Evolutionary conservation across 2,888 invertebrate genomes (phyloP), one percentile per base, ranked within the genome.

Genomic region (Sarcophaga rosellei): DNA sequence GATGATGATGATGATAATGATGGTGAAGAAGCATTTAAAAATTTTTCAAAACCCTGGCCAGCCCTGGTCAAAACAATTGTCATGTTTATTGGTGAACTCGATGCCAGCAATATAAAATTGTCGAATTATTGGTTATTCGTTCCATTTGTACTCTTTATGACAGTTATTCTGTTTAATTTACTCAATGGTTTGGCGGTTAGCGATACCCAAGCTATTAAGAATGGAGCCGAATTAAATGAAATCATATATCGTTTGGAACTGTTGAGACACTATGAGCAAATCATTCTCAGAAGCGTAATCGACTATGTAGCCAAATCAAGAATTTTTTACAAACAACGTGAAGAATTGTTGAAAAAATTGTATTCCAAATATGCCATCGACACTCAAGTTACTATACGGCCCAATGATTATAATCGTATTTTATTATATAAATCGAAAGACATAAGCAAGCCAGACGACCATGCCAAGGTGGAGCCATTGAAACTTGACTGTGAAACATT

Each of bases 51-150:
- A 91, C 96, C 96, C 0, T 95, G 95, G 3, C 94, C 95, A 85
- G 96, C 97, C 0, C 90, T 97, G 57, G 96, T 97, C 89, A 97
- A 97, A 93, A 97, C 97, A 0, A 95, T 97, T n/a, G 96, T 97
- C 1, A 97, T 97, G 97, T 94, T 97, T 88, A 97, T 97, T 0
- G 97, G 97, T 11, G 97, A 97, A 92, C 97, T 97, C 89, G 97
- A 97, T 90, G 96, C 97, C 0, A 94, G 95, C n/a, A 95, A 95
- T 10, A 95, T 97, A 61, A 95, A 96, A 70, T 97, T 97, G 90
- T 96, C 96, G 12, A 92, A 95, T 11, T 95, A 95, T 35, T 96
- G 96, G 4, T 95, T 97, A 78, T 97, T 97, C 90, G 94, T 96
- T 25, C 93, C 96, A 1, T 97, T 97, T 90, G 96, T 97, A 4